A percentile compares a stretch with the other conserved stretches of the same genome.
Evolutionary conservation across 2,888 invertebrate species (phyloP).

Genomic region (Hyppa rectilinea): DNA sequence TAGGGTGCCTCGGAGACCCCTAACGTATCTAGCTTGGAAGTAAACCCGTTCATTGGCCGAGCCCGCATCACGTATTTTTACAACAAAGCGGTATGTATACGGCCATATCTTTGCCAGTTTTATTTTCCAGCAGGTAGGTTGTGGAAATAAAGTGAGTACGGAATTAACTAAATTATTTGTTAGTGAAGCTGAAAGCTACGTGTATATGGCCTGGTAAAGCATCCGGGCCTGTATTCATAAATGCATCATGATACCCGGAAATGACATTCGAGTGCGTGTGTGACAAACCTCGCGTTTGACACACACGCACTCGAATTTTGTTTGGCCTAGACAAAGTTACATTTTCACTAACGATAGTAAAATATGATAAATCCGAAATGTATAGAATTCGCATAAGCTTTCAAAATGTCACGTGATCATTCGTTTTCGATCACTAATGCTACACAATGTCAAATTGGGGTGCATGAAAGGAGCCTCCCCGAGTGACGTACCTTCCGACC

Average conservation of each 20-base stretch:
- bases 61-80: constrained; percentile 54
- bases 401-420: too few relatives aligned
- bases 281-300: too few relatives aligned
- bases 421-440: too few relatives aligned
- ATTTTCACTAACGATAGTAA: too few relatives aligned
- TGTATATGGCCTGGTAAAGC: constrained; percentile 5
- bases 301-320: too few relatives aligned
- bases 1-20: constrained; percentile 61
- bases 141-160: constrained; percentile 34
- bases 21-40: constrained; percentile 49
- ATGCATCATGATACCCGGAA: neutral
- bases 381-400: too few relatives aligned
- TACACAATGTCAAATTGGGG: too few relatives aligned
- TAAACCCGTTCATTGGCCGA: constrained; percentile 54
- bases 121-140: constrained; percentile 41
- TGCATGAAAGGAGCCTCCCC: too few relatives aligned
- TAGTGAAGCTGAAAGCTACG: neutral
- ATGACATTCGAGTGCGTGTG: neutral
- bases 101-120: constrained; percentile 49
- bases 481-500: too few relatives aligned
- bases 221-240: neutral
- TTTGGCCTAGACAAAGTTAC: too few relatives aligned
- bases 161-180: constrained; percentile 42
- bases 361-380: too few relatives aligned
- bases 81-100: constrained; percentile 51